These are phyloP conservation scores for Melanophora roralis DNA, from an alignment of 2,888 invertebrate genomes.

Conservation along the genomic window DNA sequence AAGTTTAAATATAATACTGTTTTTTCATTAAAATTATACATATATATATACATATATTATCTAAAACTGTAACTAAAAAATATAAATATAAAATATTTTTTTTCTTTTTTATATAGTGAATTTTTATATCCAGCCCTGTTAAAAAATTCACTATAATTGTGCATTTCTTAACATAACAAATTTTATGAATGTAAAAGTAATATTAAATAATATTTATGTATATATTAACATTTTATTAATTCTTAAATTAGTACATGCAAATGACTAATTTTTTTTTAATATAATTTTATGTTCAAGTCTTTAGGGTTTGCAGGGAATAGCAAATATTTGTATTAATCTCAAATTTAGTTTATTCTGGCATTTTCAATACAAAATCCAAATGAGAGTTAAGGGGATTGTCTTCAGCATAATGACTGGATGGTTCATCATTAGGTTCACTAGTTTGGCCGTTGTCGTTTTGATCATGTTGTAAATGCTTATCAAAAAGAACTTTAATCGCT, in stretches of 20 bases:
- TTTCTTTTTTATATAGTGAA: conserved; percentile 66
- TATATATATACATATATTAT: conserved; percentile 32
- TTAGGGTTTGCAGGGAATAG: conserved; percentile 16
- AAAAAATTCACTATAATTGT: conserved; percentile 67
- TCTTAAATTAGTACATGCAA: conserved; percentile 23
- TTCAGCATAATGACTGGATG: conserved; percentile 31
- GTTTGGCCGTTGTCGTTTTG: conserved; percentile 8
- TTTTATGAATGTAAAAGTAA: conserved; percentile 31
- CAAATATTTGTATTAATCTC: background rate
- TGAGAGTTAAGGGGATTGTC: conserved; percentile 60
- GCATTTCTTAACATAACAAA: conserved; percentile 19
- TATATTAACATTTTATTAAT: conserved; percentile 6
- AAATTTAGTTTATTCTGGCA: conserved; percentile 18
- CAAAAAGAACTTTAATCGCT: conserved; percentile 67
- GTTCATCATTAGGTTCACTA: conserved; percentile 46
- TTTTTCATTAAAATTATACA: too few relatives aligned
- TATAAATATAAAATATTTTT: background rate
- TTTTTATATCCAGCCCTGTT: conserved; percentile 76
- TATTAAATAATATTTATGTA: conserved; percentile 15
- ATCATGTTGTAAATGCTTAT: conserved; percentile 64
- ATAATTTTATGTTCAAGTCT: conserved; percentile 2
- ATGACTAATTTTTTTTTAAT: conserved; percentile 36
- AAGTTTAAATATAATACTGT: background rate
- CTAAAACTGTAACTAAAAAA: conserved; percentile 15
- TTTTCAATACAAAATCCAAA: conserved; percentile 64